phyloP scores from a whole-genome alignment of 2,113 vertebrate species.

The Oryzias celebensis region DNA sequence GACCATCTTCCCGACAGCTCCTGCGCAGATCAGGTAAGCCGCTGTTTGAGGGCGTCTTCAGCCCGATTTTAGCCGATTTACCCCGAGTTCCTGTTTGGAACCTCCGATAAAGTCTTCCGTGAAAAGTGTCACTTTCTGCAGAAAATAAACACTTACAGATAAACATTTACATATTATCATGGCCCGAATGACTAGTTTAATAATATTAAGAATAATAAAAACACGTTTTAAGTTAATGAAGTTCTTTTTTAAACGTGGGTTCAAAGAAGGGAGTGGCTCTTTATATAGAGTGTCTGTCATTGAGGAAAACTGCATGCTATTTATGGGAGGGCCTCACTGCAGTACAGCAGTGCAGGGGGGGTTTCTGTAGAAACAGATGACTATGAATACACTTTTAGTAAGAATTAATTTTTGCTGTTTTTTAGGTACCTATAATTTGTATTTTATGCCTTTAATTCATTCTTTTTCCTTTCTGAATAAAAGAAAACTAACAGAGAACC shows the following conservation, averaged over 20 bases:
- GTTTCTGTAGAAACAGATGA: no score
- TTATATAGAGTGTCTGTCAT: slow-evolving; percentile 17
- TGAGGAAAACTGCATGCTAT: slow-evolving; percentile 46
- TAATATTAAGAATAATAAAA: neutral
- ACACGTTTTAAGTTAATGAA: neutral
- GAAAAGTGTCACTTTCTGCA: neutral
- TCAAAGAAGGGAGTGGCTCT: slow-evolving; percentile 51
- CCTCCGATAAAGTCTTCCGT: neutral
- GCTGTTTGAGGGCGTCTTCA: neutral
- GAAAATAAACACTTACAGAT: neutral
- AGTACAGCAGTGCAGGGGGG: slow-evolving; percentile 23
- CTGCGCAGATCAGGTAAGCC: slow-evolving; percentile 30
- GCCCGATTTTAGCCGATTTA: neutral
- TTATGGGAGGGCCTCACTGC: slow-evolving; percentile 36
- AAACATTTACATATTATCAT: no score
- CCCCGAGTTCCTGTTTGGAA: neutral
- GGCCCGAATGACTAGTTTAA: neutral
- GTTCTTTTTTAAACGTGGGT: slow-evolving; percentile 5
- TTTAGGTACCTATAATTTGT: neutral
- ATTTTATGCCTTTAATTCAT: neutral
- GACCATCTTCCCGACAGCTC: slow-evolving; percentile 2
- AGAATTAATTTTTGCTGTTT: neutral
- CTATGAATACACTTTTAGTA: neutral
- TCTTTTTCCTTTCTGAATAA: no score
- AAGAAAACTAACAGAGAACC: slow-evolving; percentile 4